phyloP scores from a whole-genome alignment of 1,140 invertebrate species.

The Planococcus citri region DNA sequence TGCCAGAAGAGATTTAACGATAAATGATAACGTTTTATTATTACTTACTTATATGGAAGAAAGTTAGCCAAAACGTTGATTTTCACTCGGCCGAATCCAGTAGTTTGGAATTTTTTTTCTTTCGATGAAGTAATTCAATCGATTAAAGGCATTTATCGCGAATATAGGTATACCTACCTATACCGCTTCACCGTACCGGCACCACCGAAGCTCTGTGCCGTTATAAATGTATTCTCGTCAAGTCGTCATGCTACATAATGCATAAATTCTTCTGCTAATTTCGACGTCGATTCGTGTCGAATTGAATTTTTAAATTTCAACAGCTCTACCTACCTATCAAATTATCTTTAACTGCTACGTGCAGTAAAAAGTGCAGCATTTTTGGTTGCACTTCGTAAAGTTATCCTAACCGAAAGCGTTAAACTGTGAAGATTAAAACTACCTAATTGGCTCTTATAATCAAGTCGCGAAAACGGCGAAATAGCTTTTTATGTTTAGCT shows the following conservation, averaged over 20 bases:
- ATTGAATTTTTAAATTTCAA: too few species aligned
- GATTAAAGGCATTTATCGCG: background rate
- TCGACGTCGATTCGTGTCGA: too few species aligned
- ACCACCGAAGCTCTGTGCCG: too few species aligned
- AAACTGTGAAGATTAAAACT: background rate
- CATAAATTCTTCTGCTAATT: too few species aligned
- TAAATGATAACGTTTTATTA: background rate
- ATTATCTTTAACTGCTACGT: too few species aligned
- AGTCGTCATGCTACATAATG: too few species aligned
- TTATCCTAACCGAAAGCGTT: background rate
- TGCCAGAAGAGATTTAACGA: background rate
- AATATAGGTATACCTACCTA: background rate
- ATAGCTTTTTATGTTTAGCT: background rate
- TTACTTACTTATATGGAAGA: too few species aligned
- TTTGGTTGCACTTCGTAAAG: constrained; percentile 2
- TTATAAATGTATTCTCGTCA: too few species aligned
- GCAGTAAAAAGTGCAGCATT: background rate
- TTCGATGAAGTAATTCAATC: background rate
- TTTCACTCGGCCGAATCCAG: background rate
- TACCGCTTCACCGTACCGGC: too few species aligned
- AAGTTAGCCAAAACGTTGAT: background rate
- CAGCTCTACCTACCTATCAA: too few species aligned
- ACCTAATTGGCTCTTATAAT: background rate
- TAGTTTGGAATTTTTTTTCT: background rate
- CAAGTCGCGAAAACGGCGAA: background rate